Conservation (phyloP, 2,113 vertebrate species). For the Gallinago jamesoni region DNA sequence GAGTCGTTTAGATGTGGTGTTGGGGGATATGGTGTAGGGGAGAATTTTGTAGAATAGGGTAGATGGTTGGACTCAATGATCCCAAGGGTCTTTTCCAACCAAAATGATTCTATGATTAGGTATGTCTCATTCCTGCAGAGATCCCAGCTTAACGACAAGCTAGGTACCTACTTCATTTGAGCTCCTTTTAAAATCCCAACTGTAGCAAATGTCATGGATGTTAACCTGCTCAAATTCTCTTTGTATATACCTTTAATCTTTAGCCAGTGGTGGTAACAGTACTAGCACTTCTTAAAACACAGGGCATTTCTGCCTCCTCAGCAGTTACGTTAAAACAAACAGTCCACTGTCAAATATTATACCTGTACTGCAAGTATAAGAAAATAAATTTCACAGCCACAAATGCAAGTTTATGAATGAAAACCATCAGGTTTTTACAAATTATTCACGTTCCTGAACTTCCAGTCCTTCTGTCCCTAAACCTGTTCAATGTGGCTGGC, state of each 20-base stretch:
- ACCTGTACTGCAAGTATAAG: neutral
- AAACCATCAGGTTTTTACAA: neutral
- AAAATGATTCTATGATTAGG: too few relatives aligned
- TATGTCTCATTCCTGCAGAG: neutral
- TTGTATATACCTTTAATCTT: neutral
- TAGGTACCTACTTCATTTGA: neutral
- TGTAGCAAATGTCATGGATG: rapidly evolving
- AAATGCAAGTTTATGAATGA: neutral
- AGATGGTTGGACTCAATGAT: too few relatives aligned
- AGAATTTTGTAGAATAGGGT: too few relatives aligned
- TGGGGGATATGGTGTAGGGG: too few relatives aligned
- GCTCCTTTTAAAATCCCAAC: neutral
- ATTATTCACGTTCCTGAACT: neutral
- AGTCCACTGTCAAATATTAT: neutral
- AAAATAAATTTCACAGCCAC: neutral
- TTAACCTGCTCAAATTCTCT: neutral
- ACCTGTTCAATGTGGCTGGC: rapidly evolving
- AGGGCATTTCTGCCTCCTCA: neutral
- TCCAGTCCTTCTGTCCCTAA: neutral
- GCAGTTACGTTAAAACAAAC: neutral
- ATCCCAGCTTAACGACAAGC: neutral
- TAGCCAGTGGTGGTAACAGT: neutral
- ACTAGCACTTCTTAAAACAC: neutral
- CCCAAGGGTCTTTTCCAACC: too few relatives aligned
- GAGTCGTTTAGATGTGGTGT: too few relatives aligned